Conservation (phyloP, 2,888 invertebrate species). For the Acanthosepion pharaonis region DNA sequence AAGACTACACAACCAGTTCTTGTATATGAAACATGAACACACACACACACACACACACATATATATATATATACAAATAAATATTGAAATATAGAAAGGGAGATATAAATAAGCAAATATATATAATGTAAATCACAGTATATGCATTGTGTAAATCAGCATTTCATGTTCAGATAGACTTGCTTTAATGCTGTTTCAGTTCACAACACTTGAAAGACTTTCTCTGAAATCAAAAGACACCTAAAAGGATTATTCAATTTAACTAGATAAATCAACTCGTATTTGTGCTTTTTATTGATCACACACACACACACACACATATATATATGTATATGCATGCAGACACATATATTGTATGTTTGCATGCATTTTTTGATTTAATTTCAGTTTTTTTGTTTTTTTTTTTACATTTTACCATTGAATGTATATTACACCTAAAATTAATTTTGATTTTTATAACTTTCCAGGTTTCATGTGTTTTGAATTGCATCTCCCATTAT, state of each 20-base stretch:
- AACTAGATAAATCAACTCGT: neutral
- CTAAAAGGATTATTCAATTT: neutral
- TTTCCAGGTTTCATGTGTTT: neutral
- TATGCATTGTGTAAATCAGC: neutral
- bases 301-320: neutral
- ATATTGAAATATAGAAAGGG: neutral
- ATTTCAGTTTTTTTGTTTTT: too few relatives aligned
- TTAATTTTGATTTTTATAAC: too few relatives aligned
- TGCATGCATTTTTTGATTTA: too few relatives aligned
- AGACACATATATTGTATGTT: too few relatives aligned
- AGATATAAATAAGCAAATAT: too few relatives aligned
- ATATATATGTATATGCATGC: neutral
- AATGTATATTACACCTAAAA: too few relatives aligned
- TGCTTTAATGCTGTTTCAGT: neutral
- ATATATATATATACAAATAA: neutral
- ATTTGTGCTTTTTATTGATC: neutral
- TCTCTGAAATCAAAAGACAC: neutral
- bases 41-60: neutral
- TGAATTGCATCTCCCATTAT: too few relatives aligned
- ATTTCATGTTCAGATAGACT: neutral
- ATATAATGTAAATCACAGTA: too few relatives aligned
- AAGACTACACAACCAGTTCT: too few relatives aligned
- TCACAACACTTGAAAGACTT: constrained; percentile 2
- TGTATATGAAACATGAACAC: too few relatives aligned
- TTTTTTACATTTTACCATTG: neutral